Conservation (phyloP, 2,888 invertebrate genomes). For the Synanthedon andrenaeformis region DNA sequence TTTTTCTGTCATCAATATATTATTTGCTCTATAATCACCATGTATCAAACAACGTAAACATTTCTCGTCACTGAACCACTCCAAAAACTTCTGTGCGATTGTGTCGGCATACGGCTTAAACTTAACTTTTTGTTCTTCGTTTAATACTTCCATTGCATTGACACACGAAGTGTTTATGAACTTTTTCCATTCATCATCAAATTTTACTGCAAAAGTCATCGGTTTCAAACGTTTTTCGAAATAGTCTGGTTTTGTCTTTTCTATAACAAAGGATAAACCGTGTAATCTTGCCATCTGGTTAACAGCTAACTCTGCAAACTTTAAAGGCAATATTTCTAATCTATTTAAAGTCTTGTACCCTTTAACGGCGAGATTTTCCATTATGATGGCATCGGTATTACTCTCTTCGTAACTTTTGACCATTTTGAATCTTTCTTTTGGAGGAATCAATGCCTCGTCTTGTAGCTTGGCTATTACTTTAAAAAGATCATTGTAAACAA, state of each 20-base stretch:
- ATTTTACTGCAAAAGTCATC: slow-evolving; percentile 11
- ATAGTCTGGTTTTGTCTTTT: slow-evolving; percentile 12
- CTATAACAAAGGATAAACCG: slow-evolving; percentile 17
- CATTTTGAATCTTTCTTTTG: slow-evolving; percentile 11
- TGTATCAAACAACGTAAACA: slow-evolving; percentile 29
- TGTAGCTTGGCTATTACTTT: slow-evolving; percentile 16
- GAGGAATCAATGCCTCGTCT: slow-evolving; percentile 12
- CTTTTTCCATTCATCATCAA: slow-evolving; percentile 19
- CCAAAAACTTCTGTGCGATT: slow-evolving; percentile 13
- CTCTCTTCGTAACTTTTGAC: slow-evolving; percentile 14
- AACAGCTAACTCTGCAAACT: slow-evolving; percentile 18
- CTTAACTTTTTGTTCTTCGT: slow-evolving; percentile 13
- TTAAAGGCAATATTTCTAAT: slow-evolving; percentile 14
- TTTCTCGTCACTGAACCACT: slow-evolving; percentile 15
- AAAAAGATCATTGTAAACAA: slow-evolving; percentile 22
- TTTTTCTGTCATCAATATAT: slow-evolving; percentile 29
- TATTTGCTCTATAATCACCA: slow-evolving; percentile 43
- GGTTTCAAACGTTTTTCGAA: slow-evolving; percentile 13
- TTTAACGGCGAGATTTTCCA: slow-evolving; percentile 19
- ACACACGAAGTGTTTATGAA: slow-evolving; percentile 15
- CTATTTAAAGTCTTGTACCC: slow-evolving; percentile 18
- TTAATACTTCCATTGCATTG: slow-evolving; percentile 13
- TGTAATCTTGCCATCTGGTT: slow-evolving; percentile 23
- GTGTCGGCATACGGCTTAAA: slow-evolving; percentile 12
- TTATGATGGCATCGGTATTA: slow-evolving; percentile 13